These are phyloP conservation scores for Atta colombica DNA, from an alignment of 1,140 invertebrate species.

Conservation along the genomic window DNA sequence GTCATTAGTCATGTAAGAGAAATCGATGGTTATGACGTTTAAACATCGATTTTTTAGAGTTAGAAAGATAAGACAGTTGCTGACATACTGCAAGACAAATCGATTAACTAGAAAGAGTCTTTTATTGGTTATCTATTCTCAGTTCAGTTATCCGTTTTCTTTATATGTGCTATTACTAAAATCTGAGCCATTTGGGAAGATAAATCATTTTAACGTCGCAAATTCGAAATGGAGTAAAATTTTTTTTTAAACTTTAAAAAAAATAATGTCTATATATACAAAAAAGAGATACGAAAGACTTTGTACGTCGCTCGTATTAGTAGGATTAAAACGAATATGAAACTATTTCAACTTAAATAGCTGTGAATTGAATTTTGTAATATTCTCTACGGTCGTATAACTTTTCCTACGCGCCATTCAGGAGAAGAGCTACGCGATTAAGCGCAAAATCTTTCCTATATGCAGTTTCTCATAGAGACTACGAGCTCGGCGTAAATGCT, in stretches of 20 bases:
- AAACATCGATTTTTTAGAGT: not conserved
- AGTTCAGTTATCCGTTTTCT: conserved; percentile 36
- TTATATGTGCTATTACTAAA: conserved; percentile 30
- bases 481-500: conserved; percentile 43
- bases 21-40: not conserved
- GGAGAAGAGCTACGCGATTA: conserved; percentile 54
- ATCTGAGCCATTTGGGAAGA: not conserved
- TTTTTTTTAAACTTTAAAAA: not conserved
- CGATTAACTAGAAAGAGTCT: conserved; percentile 17
- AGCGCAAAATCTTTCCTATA: conserved; percentile 68
- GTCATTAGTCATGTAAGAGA: not conserved
- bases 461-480: conserved; percentile 70
- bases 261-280: not conserved
- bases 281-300: not conserved
- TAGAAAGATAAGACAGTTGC: conserved; percentile 6
- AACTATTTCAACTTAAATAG: conserved; percentile 14
- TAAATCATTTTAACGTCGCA: conserved; percentile 17
- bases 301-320: not conserved
- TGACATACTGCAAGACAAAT: conserved; percentile 24
- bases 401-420: conserved; percentile 61
- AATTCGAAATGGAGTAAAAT: conserved; percentile 17
- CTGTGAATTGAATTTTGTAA: conserved; percentile 8
- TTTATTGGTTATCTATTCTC: conserved; percentile 5
- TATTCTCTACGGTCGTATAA: conserved; percentile 34
- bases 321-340: not conserved